phyloP scores from a whole-genome alignment of 2,113 vertebrate genomes.

The Malurus melanocephalus region DNA sequence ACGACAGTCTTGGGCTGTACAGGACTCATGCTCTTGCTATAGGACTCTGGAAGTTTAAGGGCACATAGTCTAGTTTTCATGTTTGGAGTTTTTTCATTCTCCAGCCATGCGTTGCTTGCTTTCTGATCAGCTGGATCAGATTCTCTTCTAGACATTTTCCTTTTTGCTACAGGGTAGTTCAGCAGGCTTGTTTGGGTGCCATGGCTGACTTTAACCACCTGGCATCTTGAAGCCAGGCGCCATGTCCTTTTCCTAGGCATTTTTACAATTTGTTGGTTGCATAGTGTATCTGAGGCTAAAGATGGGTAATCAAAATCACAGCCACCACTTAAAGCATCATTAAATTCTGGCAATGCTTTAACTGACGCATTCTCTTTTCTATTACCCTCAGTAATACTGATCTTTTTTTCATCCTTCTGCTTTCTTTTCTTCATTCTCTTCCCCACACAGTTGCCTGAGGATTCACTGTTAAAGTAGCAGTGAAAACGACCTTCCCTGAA shows the following conservation, averaged over 20 bases:
- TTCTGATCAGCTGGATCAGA: slow-evolving; percentile 33
- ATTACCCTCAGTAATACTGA: background rate
- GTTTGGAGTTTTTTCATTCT: slow-evolving; percentile 74
- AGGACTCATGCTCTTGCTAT: slow-evolving; percentile 79
- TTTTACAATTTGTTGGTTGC: slow-evolving; percentile 35
- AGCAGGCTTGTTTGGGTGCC: slow-evolving; percentile 80
- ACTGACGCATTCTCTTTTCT: background rate
- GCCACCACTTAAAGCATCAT: slow-evolving; percentile 22
- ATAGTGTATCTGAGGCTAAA: slow-evolving; percentile 40
- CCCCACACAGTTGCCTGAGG: slow-evolving; percentile 67
- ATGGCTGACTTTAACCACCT: slow-evolving; percentile 85
- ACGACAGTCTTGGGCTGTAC: slow-evolving; percentile 81
- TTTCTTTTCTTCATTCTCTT: slow-evolving; percentile 57
- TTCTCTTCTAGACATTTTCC: slow-evolving; percentile 43
- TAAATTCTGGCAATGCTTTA: slow-evolving; percentile 63
- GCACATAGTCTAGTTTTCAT: slow-evolving; percentile 69
- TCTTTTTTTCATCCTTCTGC: slow-evolving; percentile 6
- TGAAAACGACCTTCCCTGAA: slow-evolving; percentile 80
- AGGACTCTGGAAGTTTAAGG: slow-evolving; percentile 73
- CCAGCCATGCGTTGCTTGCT: background rate
- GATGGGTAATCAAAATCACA: slow-evolving; percentile 45
- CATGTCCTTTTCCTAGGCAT: slow-evolving; percentile 65
- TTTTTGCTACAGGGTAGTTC: slow-evolving; percentile 74
- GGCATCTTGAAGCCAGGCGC: slow-evolving; percentile 82
- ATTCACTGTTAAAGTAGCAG: slow-evolving; percentile 85